Evolutionary conservation across 2,113 vertebrate species (phyloP).

Genomic region (Mirounga angustirostris): DNA sequence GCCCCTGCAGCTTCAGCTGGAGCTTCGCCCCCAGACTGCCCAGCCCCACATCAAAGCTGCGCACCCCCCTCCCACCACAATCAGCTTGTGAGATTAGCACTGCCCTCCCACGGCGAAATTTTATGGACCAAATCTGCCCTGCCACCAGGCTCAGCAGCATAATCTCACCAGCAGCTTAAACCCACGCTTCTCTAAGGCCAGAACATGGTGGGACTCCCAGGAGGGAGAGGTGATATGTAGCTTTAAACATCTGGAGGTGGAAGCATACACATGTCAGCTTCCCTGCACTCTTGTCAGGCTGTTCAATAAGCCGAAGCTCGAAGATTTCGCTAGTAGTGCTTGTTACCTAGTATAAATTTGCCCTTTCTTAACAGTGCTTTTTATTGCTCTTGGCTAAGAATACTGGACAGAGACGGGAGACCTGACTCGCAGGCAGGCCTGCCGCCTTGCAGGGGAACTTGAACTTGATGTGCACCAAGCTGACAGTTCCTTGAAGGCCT

Average conservation of each 20-base stretch:
- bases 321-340: conserved; percentile 32
- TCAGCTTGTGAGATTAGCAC: conserved; percentile 66
- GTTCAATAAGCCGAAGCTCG: conserved; percentile 48
- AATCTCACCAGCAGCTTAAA: conserved; percentile 55
- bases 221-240: not conserved
- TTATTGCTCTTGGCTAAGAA: conserved; percentile 87
- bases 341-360: conserved; percentile 80
- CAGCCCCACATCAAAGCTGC: conserved; percentile 42
- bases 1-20: not conserved
- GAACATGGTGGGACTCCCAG: not conserved
- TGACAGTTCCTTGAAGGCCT: conserved; percentile 78
- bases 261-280: not conserved
- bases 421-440: conserved; percentile 76
- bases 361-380: conserved; percentile 81
- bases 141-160: conserved; percentile 57
- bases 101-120: conserved; percentile 70
- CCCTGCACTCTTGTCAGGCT: conserved; percentile 36
- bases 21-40: not conserved
- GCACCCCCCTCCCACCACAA: not conserved
- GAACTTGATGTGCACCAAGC: conserved; percentile 83
- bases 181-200: conserved; percentile 19
- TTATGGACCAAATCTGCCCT: conserved; percentile 74
- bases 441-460: conserved; percentile 73
- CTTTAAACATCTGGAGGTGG: conserved; percentile 3
- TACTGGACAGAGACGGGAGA: conserved; percentile 69